phyloP scores from a whole-genome alignment of 2,888 invertebrate species.

The Drepana falcataria region DNA sequence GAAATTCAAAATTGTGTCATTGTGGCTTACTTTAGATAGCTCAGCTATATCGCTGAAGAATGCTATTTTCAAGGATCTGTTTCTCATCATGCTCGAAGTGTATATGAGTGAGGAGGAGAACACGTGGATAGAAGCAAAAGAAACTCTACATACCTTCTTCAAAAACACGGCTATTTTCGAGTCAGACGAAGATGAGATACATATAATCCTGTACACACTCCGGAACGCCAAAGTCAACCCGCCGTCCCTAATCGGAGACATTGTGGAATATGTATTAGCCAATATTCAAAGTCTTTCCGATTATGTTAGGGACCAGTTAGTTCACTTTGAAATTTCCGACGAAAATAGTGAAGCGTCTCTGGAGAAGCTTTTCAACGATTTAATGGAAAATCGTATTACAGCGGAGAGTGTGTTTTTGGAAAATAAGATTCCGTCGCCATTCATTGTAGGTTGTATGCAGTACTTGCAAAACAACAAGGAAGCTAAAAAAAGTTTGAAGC shows the following conservation, averaged over 20 bases:
- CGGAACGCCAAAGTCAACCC: conserved; percentile 52
- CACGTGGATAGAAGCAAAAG: conserved; percentile 73
- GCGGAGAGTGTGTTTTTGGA: conserved; percentile 55
- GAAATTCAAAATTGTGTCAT: conserved; percentile 67
- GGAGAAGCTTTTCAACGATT: conserved; percentile 56
- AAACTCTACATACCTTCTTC: conserved; percentile 78
- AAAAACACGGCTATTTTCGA: conserved; percentile 82
- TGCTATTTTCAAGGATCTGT: conserved; percentile 73
- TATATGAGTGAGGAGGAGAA: conserved; percentile 56
- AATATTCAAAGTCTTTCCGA: conserved; percentile 50
- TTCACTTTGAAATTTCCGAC: conserved; percentile 56
- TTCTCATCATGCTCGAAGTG: conserved; percentile 78
- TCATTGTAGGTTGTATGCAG: conserved; percentile 63
- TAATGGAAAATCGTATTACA: conserved; percentile 51
- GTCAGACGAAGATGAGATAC: conserved; percentile 81
- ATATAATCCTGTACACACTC: conserved; percentile 81
- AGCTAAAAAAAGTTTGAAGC: conserved; percentile 52
- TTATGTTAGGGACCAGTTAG: conserved; percentile 51
- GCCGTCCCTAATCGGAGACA: conserved; percentile 49
- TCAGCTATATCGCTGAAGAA: conserved; percentile 73
- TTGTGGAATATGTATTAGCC: conserved; percentile 55
- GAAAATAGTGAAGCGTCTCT: conserved; percentile 45
- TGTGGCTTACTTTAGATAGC: conserved; percentile 67
- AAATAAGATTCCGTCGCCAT: conserved; percentile 60
- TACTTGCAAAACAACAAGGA: conserved; percentile 52